Evolutionary conservation across 2,888 invertebrate genomes (phyloP), one percentile per base, ranked within the genome.

Genomic region (Colletes collaris): DNA sequence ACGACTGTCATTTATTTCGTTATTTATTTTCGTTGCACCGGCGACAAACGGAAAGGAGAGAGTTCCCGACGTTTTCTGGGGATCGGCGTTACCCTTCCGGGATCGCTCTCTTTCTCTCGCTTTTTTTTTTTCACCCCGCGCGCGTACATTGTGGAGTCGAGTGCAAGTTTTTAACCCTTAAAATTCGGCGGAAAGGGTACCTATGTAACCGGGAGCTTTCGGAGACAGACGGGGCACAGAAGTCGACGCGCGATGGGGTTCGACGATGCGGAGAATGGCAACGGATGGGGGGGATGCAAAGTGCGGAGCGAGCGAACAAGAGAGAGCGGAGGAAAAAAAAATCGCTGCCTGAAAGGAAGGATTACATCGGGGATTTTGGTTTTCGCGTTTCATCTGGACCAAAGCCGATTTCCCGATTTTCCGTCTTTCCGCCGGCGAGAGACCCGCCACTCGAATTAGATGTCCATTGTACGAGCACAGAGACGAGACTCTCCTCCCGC

Each of bases 341-440:
- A 88, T 88, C 87, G 89, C 89, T 67, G 88, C 72, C 82, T 91
- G 90, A 92, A 92, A 91, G 89, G 89, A 90, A 86, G 92, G 93
- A 93, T 93, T 93, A 93, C 93, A 93, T 87, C 81, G 87, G 90
- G 93, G 93, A 93, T 93, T 93, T 93, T 92, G 93, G 93, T 93
- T 92, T 92, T 91, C 89, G 88, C 90, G 89, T 91, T 90, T 91
- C 90, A 90, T 89, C 86, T 87, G 89, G 88, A 86, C 89, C 83
- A 92, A 93, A 93, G 92, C 93, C 92, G 93, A 93, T 93, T 93
- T 92, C 90, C 91, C 90, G 92, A 93, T 93, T 92, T 92, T 86
- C 86, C 88, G 87, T 89, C 89, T 87, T 90, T 84, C 81, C 83
- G 63, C 64, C 79, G 79, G 79, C 81, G 77, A 85, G 86, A 58